A percentile compares a stretch with the other conserved stretches of the same genome.
Evolutionary conservation across 2,797 vertebrate species (phyloP).

Genomic region (Balearica regulorum): DNA sequence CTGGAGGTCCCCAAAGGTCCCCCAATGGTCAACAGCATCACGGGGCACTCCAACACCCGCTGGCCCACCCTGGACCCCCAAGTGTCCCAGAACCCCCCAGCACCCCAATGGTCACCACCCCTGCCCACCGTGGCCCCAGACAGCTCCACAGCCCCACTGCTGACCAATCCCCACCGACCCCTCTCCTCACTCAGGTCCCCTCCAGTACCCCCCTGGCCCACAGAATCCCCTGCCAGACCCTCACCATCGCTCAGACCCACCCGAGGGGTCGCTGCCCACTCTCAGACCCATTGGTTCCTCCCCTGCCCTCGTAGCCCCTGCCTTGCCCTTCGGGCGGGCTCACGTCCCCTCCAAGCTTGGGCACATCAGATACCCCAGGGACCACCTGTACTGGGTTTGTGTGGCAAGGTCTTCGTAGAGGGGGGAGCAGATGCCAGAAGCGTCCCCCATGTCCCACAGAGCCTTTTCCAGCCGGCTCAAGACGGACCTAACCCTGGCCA

Average conservation of each 20-base stretch:
- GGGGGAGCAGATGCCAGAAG: too few relatives aligned
- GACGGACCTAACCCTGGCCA: accelerated
- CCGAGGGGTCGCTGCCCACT: accelerated
- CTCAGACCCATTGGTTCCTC: neutral
- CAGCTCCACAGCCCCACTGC: neutral
- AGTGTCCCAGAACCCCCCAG: neutral
- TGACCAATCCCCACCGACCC: neutral
- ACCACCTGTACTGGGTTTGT: too few relatives aligned
- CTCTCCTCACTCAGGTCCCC: neutral
- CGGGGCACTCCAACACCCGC: neutral
- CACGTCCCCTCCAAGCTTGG: too few relatives aligned
- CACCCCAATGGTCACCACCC: neutral
- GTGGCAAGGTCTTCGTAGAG: too few relatives aligned
- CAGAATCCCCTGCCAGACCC: neutral
- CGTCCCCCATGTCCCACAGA: neutral
- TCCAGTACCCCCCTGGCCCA: neutral
- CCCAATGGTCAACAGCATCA: neutral
- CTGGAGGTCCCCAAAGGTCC: neutral
- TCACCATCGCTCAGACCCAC: neutral
- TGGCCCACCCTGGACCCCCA: neutral
- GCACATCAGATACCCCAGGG: neutral
- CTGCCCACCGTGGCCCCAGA: too few relatives aligned
- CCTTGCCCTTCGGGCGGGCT: neutral
- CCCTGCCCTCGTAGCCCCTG: too few relatives aligned
- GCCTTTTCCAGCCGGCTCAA: neutral